These are phyloP conservation scores for Drosophila affinis DNA, from an alignment of 2,888 invertebrate genomes.

Conservation along the genomic window DNA sequence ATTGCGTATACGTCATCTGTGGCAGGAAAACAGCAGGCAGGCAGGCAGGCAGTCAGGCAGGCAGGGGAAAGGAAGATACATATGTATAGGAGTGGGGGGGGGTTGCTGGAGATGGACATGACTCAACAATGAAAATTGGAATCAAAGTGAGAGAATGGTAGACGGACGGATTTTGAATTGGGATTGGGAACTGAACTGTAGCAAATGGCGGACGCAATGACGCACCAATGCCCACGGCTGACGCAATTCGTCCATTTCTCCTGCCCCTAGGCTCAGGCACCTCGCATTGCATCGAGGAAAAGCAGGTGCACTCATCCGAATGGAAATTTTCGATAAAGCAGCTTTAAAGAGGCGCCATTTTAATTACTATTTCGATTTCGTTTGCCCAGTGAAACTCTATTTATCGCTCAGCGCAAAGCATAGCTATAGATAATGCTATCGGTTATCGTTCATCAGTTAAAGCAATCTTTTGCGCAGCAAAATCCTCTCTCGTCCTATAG, in stretches of 20 bases:
- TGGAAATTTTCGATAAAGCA: too few relatives aligned
- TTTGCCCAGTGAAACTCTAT: too few relatives aligned
- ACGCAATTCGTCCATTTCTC: constrained; percentile 47
- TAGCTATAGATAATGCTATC: too few relatives aligned
- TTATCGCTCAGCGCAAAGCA: too few relatives aligned
- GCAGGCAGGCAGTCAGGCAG: not conserved
- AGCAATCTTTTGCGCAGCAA: too few relatives aligned
- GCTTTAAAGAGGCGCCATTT: too few relatives aligned
- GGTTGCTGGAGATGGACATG: constrained; percentile 43
- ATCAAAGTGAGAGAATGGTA: constrained; percentile 7
- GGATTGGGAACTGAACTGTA: not conserved
- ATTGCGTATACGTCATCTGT: constrained; percentile 63
- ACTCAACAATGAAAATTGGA: constrained; percentile 51
- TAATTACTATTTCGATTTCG: too few relatives aligned
- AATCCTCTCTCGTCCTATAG: too few relatives aligned
- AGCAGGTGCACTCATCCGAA: too few relatives aligned
- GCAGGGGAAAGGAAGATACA: not conserved
- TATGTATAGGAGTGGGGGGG: not conserved
- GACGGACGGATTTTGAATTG: constrained; percentile 35
- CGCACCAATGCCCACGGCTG: constrained; percentile 44
- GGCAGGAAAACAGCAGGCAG: constrained; percentile 20
- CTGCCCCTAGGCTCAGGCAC: too few relatives aligned
- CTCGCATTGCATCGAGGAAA: too few relatives aligned
- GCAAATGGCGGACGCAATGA: constrained; percentile 10
- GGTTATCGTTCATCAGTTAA: too few relatives aligned